Evolutionary conservation across 2,113 vertebrate species (phyloP).

Genomic region (Cavia porcellus): DNA sequence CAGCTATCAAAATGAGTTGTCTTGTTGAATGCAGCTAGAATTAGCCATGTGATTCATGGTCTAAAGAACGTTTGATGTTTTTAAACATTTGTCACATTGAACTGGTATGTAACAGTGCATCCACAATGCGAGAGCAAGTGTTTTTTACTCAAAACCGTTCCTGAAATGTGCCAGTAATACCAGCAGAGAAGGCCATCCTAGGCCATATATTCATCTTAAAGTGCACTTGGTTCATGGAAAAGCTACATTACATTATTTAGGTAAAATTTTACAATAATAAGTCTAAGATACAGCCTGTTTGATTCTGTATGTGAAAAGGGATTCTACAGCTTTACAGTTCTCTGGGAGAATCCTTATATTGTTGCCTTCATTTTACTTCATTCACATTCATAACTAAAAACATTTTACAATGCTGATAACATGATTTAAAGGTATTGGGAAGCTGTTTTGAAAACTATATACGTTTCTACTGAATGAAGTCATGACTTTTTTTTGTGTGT

Average conservation of each 20-base stretch:
- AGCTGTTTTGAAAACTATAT: slow-evolving; percentile 15
- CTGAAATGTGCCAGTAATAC: not conserved
- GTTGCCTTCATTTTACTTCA: not conserved
- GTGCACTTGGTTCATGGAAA: not conserved
- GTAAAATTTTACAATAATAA: not conserved
- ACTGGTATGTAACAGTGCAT: not conserved
- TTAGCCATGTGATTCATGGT: not conserved
- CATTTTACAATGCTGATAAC: not conserved
- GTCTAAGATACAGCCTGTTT: not conserved
- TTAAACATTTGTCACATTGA: not conserved
- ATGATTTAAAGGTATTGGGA: not conserved
- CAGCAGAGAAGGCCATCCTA: not conserved
- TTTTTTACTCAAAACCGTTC: not conserved
- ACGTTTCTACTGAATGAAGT: slow-evolving; percentile 45
- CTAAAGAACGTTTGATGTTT: not conserved
- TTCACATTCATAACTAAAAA: slow-evolving; percentile 29
- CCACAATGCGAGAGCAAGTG: not conserved
- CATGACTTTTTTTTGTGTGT: not conserved
- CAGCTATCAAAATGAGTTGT: not conserved
- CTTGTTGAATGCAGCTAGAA: not conserved
- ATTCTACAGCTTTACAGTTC: not conserved
- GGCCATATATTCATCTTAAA: too few relatives aligned
- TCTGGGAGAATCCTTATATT: slow-evolving; percentile 24
- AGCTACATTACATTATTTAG: not conserved
- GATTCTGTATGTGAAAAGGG: not conserved